These are phyloP conservation scores for Trichomalopsis sarcophagae DNA, from an alignment of 1,140 invertebrate genomes.

Conservation along the genomic window DNA sequence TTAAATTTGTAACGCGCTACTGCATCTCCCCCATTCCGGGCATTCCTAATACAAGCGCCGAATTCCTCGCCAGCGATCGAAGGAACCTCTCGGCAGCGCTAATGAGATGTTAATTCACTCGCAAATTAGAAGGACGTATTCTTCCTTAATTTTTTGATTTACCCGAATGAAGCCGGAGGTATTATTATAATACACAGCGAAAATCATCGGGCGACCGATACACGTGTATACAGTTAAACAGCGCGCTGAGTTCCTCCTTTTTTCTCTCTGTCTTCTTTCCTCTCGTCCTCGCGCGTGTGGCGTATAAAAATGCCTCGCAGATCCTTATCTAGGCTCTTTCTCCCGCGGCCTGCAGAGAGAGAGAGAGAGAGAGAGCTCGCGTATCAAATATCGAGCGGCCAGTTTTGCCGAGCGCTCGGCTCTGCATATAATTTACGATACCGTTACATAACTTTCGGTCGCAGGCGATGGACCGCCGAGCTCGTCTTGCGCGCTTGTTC, in stretches of 20 bases:
- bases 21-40: no score
- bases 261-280: not conserved
- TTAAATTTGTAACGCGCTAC: no score
- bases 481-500: not conserved
- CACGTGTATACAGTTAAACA: conserved; percentile 40
- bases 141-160: not conserved
- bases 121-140: conserved; percentile 18
- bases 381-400: conserved; percentile 22
- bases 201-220: not conserved
- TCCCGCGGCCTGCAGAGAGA: not conserved
- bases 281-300: not conserved
- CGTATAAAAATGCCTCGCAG: conserved; percentile 20
- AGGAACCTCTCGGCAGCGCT: not conserved
- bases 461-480: not conserved
- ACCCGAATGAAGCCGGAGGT: conserved; percentile 22
- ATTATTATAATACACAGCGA: not conserved
- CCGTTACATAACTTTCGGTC: conserved; percentile 43
- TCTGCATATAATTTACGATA: conserved; percentile 40
- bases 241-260: not conserved
- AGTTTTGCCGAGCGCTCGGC: not conserved
- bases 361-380: no score
- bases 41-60: not conserved
- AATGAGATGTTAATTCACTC: conserved; percentile 48
- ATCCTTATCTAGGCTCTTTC: conserved; percentile 38
- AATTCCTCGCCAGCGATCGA: not conserved